Conservation (phyloP, 2,888 invertebrate species). For the Clitarchus hookeri region DNA sequence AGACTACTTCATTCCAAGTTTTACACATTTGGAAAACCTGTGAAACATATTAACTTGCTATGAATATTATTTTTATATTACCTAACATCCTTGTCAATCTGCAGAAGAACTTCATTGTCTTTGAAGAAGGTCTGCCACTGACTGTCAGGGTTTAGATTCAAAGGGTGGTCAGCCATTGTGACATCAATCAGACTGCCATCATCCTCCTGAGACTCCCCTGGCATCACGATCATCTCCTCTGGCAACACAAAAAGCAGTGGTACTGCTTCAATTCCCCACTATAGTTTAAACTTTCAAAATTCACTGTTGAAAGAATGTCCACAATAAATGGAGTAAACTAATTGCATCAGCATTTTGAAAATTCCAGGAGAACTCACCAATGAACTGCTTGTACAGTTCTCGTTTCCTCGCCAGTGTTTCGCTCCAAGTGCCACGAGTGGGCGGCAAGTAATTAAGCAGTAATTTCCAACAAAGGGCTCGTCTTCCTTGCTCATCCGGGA, state of each 20-base stretch:
- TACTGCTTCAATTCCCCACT: no score
- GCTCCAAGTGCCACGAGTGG: constrained; percentile 69
- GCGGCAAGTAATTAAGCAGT: constrained; percentile 81
- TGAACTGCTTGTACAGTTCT: constrained; percentile 78
- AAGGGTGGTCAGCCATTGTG: constrained; percentile 78
- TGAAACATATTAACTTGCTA: background rate
- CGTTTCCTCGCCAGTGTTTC: constrained; percentile 74
- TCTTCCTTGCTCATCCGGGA: constrained; percentile 84
- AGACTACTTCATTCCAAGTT: no score
- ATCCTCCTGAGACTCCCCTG: constrained; percentile 62
- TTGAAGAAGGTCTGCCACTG: constrained; percentile 96
- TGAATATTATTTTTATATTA: constrained; percentile 43
- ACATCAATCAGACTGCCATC: constrained; percentile 61
- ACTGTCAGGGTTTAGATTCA: constrained; percentile 93
- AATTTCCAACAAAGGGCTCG: constrained; percentile 88
- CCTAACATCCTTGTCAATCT: constrained; percentile 97
- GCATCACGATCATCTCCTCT: constrained; percentile 89
- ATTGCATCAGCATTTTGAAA: no score
- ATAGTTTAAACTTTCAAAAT: no score
- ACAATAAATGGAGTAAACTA: no score
- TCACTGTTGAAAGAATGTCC: no score
- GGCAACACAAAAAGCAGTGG: constrained; percentile 45
- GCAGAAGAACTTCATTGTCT: constrained; percentile 95
- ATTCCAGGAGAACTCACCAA: constrained; percentile 59
- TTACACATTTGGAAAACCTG: no score